phyloP scores from a whole-genome alignment of 1,140 invertebrate species.

The Cydia amplana region DNA sequence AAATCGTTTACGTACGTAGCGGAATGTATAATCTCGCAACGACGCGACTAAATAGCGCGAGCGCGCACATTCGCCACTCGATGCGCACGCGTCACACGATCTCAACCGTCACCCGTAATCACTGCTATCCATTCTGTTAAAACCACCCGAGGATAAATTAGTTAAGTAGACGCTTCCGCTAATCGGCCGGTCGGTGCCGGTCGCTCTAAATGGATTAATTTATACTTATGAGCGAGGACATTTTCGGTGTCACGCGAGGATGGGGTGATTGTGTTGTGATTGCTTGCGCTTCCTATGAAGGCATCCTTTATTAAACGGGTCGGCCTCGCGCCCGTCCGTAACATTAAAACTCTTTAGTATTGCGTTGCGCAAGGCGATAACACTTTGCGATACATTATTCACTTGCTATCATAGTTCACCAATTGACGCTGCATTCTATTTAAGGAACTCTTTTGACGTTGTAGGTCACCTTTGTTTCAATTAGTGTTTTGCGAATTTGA shows the following conservation, averaged over 20 bases:
- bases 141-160: conserved; percentile 80
- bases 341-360: conserved; percentile 42
- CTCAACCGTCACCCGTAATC: conserved; percentile 71
- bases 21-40: too few species aligned
- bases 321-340: conserved; percentile 48
- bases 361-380: conserved; percentile 32
- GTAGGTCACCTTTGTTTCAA: conserved; percentile 25
- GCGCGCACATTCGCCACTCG: conserved; percentile 38
- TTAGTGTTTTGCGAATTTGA: not conserved
- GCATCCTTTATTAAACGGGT: conserved; percentile 69
- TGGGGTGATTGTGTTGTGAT: conserved; percentile 78
- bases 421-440: conserved; percentile 30
- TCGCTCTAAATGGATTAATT: conserved; percentile 79
- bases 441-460: conserved; percentile 20
- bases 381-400: conserved; percentile 31
- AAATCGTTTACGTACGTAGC: too few species aligned
- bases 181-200: conserved; percentile 76
- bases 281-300: conserved; percentile 74
- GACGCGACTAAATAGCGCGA: conserved; percentile 23
- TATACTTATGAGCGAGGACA: conserved; percentile 78
- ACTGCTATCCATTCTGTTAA: conserved; percentile 80
- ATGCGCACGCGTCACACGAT: conserved; percentile 58
- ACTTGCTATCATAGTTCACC: conserved; percentile 29
- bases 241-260: conserved; percentile 77
- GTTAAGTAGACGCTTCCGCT: conserved; percentile 81